Evolutionary conservation across 2,888 invertebrate genomes (phyloP).

Genomic region (Dastarcus helophoroides): DNA sequence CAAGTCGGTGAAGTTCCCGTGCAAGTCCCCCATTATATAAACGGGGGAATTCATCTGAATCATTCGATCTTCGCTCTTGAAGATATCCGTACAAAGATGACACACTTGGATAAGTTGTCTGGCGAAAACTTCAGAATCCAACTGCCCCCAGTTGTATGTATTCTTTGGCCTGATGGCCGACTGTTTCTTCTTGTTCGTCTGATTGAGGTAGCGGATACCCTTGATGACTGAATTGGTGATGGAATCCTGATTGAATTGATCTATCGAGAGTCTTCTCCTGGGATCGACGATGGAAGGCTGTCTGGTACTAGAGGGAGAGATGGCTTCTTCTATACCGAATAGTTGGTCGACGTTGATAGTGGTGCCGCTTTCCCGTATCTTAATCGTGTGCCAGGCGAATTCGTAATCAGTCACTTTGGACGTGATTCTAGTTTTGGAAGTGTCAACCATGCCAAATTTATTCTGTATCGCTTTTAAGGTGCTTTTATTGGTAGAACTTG

Average conservation of each 20-base stretch:
- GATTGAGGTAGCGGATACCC: conserved; percentile 41
- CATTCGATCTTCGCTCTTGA: conserved; percentile 42
- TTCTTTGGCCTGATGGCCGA: conserved; percentile 17
- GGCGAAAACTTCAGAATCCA: conserved; percentile 33
- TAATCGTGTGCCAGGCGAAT: conserved; percentile 46
- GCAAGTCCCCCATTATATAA: conserved; percentile 55
- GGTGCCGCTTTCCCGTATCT: conserved; percentile 43
- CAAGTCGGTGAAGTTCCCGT: conserved; percentile 60
- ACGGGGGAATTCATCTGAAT: conserved; percentile 43
- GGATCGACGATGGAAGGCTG: conserved; percentile 20
- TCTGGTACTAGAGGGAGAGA: conserved; percentile 23
- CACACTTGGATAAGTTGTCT: conserved; percentile 43
- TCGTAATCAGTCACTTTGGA: conserved; percentile 31
- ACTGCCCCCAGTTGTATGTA: conserved; percentile 28
- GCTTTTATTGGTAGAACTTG: no score
- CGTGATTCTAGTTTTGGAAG: no score
- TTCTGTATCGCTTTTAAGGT: no score
- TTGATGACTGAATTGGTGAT: conserved; percentile 47
- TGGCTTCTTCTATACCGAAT: conserved; percentile 35
- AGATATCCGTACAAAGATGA: conserved; percentile 37
- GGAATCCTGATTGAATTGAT: conserved; percentile 43
- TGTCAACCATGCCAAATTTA: no score
- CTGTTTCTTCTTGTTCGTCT: conserved; percentile 17
- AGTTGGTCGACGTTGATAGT: conserved; percentile 45
- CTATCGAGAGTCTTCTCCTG: conserved; percentile 31